Evolutionary conservation across 2,113 vertebrate genomes (phyloP).

Genomic region (zebrafish (Danio rerio)): DNA sequence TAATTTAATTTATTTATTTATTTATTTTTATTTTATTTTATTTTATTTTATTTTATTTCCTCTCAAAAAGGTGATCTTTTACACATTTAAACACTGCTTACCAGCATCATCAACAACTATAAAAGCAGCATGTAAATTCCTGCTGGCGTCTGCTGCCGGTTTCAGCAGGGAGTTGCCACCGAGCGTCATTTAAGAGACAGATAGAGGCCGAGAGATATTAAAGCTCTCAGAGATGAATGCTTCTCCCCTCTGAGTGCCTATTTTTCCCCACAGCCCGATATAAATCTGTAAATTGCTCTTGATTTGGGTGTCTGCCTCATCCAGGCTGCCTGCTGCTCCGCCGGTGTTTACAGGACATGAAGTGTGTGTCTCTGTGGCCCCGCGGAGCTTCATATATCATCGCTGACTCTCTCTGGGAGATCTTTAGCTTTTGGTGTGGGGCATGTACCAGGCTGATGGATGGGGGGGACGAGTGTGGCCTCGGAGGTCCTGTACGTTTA

Average conservation of each 20-base stretch:
- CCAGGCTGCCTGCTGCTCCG: background rate
- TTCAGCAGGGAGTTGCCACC: background rate
- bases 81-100: background rate
- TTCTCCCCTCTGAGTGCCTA: conserved; percentile 3
- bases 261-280: background rate
- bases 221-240: conserved; percentile 6
- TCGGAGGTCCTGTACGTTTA: conserved; percentile 41
- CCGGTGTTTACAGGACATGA: conserved; percentile 39
- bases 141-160: background rate
- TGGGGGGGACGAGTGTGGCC: conserved; percentile 10
- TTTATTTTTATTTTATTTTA: no score
- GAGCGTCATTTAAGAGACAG: conserved; percentile 6
- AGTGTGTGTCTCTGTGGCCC: conserved; percentile 28
- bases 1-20: no score
- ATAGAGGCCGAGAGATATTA: conserved; percentile 17
- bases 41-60: background rate
- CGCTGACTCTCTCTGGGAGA: background rate
- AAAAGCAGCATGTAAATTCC: background rate
- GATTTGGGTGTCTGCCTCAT: conserved; percentile 25
- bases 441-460: conserved; percentile 26
- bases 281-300: conserved; percentile 40
- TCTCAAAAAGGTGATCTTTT: background rate
- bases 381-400: conserved; percentile 10
- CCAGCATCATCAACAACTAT: background rate
- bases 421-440: background rate